Percentiles rank a stretch among this genome's conserved stretches.
phyloP scores from a whole-genome alignment of 2,113 vertebrate species.

The Lipotes vexillifer region DNA sequence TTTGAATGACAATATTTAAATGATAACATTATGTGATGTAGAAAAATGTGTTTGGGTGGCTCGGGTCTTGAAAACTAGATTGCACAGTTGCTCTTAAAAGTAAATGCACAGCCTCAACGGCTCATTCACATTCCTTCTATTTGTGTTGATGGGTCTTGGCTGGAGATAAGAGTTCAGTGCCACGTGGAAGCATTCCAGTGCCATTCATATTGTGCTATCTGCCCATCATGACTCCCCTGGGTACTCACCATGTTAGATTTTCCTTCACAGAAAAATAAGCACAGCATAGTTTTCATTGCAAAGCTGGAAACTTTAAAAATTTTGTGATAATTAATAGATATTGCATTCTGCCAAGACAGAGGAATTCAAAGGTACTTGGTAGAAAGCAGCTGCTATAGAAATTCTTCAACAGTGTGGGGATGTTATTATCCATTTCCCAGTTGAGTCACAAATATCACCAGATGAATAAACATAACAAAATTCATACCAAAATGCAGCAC shows the following conservation, averaged over 20 bases:
- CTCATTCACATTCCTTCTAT: conserved; percentile 53
- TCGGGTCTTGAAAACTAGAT: conserved; percentile 52
- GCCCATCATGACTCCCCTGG: conserved; percentile 57
- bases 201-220: conserved; percentile 55
- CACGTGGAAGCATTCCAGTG: conserved; percentile 43
- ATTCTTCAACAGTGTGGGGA: not conserved
- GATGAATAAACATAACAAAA: conserved; percentile 32
- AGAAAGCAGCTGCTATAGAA: conserved; percentile 18
- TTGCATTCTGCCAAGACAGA: conserved; percentile 52
- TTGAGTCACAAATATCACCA: not conserved
- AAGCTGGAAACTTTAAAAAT: conserved; percentile 66
- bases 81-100: conserved; percentile 51
- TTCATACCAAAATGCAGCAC: conserved; percentile 20
- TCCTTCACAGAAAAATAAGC: conserved; percentile 64
- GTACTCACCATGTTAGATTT: conserved; percentile 54
- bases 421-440: not conserved
- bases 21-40: conserved; percentile 66
- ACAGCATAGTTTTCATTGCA: conserved; percentile 56
- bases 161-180: conserved; percentile 45
- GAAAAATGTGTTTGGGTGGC: conserved; percentile 69
- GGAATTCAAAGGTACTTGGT: conserved; percentile 65
- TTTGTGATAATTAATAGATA: conserved; percentile 67
- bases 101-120: conserved; percentile 5
- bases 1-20: conserved; percentile 72
- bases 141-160: conserved; percentile 65